phyloP scores from a whole-genome alignment of 2,113 vertebrate species.

The Pungitius pungitius region DNA sequence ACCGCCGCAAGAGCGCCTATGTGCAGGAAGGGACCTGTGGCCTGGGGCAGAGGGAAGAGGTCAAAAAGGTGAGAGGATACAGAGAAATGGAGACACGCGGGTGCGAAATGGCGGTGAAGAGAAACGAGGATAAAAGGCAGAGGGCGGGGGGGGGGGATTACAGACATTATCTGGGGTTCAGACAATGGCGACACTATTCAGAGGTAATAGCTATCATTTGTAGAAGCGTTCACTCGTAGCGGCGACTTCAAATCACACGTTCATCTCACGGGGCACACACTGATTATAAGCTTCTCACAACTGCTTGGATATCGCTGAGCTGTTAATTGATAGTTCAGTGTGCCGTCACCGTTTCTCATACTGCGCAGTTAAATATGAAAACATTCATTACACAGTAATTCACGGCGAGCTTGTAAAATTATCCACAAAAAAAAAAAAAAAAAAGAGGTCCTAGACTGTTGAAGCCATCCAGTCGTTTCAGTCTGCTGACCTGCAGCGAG shows the following conservation, averaged over 20 bases:
- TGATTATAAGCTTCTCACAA: constrained; percentile 28
- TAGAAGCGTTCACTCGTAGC: constrained; percentile 31
- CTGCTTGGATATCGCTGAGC: constrained; percentile 7
- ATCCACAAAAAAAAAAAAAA: neutral
- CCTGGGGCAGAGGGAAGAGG: constrained; percentile 75
- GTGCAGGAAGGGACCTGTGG: constrained; percentile 95
- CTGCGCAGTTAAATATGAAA: neutral
- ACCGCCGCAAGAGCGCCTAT: constrained; percentile 88
- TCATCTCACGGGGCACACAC: constrained; percentile 15
- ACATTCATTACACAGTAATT: neutral
- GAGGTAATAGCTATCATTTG: constrained; percentile 54
- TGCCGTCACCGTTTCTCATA: neutral
- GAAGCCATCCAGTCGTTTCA: constrained; percentile 1
- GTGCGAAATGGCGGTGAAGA: neutral
- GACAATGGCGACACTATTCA: constrained; percentile 22
- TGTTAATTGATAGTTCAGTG: neutral
- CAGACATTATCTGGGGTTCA: constrained; percentile 32
- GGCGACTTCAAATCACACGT: constrained; percentile 17
- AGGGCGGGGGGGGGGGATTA: constrained; percentile 20
- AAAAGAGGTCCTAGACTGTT: too few species aligned
- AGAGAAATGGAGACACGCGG: constrained; percentile 2
- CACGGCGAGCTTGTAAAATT: neutral
- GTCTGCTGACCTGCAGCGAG: constrained; percentile 88
- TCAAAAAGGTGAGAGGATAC: neutral
- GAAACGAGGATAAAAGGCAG: constrained; percentile 21